Conservation (phyloP, 30 jellyfish, hydroid and myxozoan genomes). For the Hydra vulgaris region DNA sequence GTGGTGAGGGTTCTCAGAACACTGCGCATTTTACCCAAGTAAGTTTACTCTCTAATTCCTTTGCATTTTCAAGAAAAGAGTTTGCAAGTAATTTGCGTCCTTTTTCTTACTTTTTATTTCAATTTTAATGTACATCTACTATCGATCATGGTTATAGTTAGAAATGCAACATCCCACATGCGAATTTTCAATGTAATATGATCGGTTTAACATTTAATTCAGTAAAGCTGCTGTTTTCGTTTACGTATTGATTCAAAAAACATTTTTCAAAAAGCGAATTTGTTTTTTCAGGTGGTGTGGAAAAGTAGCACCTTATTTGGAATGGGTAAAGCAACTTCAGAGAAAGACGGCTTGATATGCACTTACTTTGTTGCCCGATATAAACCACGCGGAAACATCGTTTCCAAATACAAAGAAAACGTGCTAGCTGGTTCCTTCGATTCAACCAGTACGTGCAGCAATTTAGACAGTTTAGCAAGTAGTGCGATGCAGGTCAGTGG, state of each 20-base stretch:
- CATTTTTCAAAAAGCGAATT: not conserved
- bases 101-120: no score
- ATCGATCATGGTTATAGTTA: no score
- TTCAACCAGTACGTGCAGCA: not conserved
- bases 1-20: not conserved
- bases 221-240: no score
- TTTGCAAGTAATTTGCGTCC: no score
- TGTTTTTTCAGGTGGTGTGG: constrained; percentile 66
- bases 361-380: constrained; percentile 82
- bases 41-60: not conserved
- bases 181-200: no score
- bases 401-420: constrained; percentile 46
- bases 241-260: not conserved
- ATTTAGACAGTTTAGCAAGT: not conserved
- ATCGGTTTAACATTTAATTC: no score
- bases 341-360: constrained; percentile 60
- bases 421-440: constrained; percentile 58
- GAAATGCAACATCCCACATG: no score
- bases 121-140: no score
- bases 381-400: constrained; percentile 73
- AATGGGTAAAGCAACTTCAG: constrained; percentile 80
- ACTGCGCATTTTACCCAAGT: not conserved
- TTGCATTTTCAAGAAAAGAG: no score
- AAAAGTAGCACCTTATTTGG: constrained; percentile 54
- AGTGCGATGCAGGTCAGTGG: not conserved